A percentile compares a stretch with the other conserved stretches of the same genome.
These are phyloP conservation scores for Puma concolor DNA, from an alignment of 2,113 vertebrate genomes.

Conservation along the genomic window DNA sequence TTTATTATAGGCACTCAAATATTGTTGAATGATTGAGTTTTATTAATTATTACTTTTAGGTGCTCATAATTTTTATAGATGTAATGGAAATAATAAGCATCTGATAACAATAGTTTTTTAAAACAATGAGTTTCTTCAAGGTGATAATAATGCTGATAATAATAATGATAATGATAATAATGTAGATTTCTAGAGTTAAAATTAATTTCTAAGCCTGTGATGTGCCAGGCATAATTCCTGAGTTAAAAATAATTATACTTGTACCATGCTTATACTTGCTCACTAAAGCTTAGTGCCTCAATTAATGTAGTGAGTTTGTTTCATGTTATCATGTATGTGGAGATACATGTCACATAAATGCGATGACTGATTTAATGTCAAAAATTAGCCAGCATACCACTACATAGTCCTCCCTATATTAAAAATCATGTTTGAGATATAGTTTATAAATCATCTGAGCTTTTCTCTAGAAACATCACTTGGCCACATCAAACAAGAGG, in stretches of 20 bases:
- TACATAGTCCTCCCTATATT: neutral
- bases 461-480: slow-evolving; percentile 32
- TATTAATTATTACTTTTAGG: neutral
- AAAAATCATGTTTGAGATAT: slow-evolving; percentile 4
- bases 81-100: neutral
- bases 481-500: slow-evolving; percentile 25
- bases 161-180: neutral
- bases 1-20: neutral
- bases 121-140: slow-evolving; percentile 21
- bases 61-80: neutral
- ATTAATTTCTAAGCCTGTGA: neutral
- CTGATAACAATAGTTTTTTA: neutral
- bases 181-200: neutral
- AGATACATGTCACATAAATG: slow-evolving; percentile 1
- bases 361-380: neutral
- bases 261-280: neutral
- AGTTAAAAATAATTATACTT: neutral
- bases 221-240: neutral
- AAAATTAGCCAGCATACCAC: neutral
- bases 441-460: neutral
- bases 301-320: neutral
- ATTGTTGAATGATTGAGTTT: neutral
- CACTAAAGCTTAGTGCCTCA: neutral
- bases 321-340: neutral
- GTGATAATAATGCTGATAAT: fast-evolving